A percentile compares a stretch with the other conserved stretches of the same genome.
Conservation (phyloP, 2,888 invertebrate genomes). For the Nomada ferruginata region DNA sequence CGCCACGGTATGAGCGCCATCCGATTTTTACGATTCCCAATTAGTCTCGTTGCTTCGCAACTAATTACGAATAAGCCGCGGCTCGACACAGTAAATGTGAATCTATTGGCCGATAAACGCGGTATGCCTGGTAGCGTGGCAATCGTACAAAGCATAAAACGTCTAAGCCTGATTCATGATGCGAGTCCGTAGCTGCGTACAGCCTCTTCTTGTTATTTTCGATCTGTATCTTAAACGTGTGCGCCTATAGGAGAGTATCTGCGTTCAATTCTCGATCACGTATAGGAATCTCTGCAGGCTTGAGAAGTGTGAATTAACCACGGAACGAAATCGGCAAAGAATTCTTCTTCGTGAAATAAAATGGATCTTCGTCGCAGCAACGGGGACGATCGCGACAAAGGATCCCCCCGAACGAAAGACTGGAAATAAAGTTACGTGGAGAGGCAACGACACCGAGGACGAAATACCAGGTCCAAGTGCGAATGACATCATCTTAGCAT, state of each 20-base stretch:
- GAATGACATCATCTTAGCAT: not conserved
- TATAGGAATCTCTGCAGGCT: not conserved
- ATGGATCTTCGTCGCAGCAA: no score
- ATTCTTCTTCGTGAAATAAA: not conserved
- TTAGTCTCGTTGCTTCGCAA: constrained; percentile 48
- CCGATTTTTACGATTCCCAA: constrained; percentile 53
- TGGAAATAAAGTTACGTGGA: no score
- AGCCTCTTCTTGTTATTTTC: constrained; percentile 14
- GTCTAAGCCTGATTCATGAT: constrained; percentile 46
- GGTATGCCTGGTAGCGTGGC: constrained; percentile 26
- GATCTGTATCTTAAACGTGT: constrained; percentile 21
- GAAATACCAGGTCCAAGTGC: constrained; percentile 2
- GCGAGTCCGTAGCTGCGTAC: not conserved
- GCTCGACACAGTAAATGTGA: constrained; percentile 33
- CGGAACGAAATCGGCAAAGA: not conserved
- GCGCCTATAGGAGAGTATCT: not conserved
- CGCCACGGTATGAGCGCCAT: constrained; percentile 11
- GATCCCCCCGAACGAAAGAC: no score
- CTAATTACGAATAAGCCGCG: constrained; percentile 52
- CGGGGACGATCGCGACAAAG: no score
- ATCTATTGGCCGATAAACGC: constrained; percentile 54
- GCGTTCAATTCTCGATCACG: constrained; percentile 17
- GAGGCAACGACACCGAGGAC: not conserved
- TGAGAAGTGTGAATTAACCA: not conserved
- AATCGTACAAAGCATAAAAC: constrained; percentile 34